phyloP scores from a whole-genome alignment of 2,888 invertebrate species.

The Zhuqinia jingwanae region DNA sequence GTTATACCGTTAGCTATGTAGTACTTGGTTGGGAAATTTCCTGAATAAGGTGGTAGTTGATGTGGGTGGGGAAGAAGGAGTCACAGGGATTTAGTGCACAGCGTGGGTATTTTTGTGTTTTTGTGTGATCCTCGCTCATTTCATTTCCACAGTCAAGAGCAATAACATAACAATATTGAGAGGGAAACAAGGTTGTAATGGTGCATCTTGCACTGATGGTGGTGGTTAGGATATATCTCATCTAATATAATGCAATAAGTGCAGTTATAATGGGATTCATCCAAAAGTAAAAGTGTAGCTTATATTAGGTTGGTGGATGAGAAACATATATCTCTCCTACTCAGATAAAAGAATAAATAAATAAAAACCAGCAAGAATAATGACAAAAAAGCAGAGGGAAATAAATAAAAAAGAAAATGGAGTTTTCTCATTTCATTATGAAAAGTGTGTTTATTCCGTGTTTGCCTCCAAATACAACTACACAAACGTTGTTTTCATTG shows the following conservation, averaged over 20 bases:
- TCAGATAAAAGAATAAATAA: no score
- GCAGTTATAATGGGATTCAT: slow-evolving; percentile 30
- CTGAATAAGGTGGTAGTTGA: slow-evolving; percentile 38
- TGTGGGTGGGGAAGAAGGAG: not conserved
- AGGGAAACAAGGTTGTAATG: not conserved
- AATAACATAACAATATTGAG: not conserved
- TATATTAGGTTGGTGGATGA: not conserved
- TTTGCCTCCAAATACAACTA: no score
- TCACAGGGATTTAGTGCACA: not conserved
- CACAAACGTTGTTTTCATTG: no score
- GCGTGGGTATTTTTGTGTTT: slow-evolving; percentile 12
- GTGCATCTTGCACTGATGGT: not conserved
- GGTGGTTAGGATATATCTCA: not conserved
- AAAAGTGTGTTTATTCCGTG: no score
- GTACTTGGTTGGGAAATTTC: slow-evolving; percentile 26
- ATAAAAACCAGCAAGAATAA: not conserved
- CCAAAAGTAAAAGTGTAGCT: slow-evolving; percentile 11
- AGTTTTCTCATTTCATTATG: not conserved
- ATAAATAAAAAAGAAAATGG: not conserved
- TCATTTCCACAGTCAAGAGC: slow-evolving; percentile 4
- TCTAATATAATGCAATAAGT: slow-evolving; percentile 50
- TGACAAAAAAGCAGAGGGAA: not conserved
- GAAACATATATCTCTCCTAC: not conserved
- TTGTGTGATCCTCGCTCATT: not conserved
- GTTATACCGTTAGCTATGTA: slow-evolving; percentile 38